Conservation (phyloP, 1,140 invertebrate genomes). For the Panagrolaimus sp. region DNA sequence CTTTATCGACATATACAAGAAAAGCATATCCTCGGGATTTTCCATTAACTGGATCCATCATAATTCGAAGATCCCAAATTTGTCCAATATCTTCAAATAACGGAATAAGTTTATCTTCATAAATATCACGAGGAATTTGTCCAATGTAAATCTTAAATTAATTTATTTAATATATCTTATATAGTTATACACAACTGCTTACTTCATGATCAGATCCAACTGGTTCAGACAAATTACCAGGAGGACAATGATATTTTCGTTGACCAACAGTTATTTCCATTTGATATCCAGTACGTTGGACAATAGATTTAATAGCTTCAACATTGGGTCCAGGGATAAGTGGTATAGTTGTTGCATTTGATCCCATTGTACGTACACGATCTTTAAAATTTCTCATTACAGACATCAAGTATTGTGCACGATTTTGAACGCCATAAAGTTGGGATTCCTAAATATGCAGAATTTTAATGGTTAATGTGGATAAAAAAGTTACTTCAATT, state of each 20-base stretch:
- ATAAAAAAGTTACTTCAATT: conserved; percentile 35
- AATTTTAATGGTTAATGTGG: background rate
- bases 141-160: conserved; percentile 69
- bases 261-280: conserved; percentile 97
- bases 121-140: conserved; percentile 97
- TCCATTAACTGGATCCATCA: conserved; percentile 91
- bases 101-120: conserved; percentile 95
- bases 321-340: conserved; percentile 51
- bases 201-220: conserved; percentile 88
- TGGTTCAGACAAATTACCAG: conserved; percentile 63
- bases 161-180: no score
- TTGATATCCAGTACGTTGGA: conserved; percentile 88
- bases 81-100: conserved; percentile 93
- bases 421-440: conserved; percentile 56
- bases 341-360: conserved; percentile 39
- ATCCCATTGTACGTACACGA: conserved; percentile 47
- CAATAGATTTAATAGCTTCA: conserved; percentile 62
- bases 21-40: conserved; percentile 97
- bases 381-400: conserved; percentile 56
- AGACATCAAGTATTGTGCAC: conserved; percentile 56
- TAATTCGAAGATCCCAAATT: conserved; percentile 97
- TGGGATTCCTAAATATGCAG: conserved; percentile 45
- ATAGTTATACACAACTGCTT: no score
- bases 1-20: conserved; percentile 88
- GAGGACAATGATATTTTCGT: conserved; percentile 93